Conservation (phyloP, 2,797 vertebrate species). For the Galagoides demidoff region DNA sequence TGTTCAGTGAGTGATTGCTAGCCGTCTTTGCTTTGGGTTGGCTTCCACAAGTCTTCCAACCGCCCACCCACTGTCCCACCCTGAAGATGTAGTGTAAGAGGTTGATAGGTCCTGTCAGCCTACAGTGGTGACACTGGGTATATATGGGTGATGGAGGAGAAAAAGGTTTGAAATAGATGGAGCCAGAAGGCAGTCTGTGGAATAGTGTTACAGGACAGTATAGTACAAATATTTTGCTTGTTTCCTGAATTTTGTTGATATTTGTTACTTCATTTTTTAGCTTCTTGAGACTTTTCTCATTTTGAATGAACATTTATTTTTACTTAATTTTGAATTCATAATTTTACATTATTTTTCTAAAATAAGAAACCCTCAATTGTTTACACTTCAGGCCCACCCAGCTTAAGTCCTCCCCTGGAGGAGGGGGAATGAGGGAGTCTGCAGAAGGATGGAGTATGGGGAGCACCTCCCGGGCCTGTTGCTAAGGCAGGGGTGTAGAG, state of each 20-base stretch:
- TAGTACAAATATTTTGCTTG: not conserved
- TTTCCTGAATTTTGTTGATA: not conserved
- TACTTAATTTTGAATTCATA: slow-evolving; percentile 9
- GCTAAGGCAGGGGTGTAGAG: not conserved
- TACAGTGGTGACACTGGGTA: not conserved
- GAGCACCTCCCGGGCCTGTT: accelerated
- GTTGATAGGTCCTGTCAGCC: not conserved
- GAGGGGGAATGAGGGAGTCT: not conserved
- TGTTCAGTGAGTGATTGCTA: not conserved
- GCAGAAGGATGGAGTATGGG: not conserved
- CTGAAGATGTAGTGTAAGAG: not conserved
- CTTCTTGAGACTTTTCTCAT: not conserved
- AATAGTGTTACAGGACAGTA: not conserved
- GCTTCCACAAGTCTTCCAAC: not conserved
- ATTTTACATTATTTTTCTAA: slow-evolving; percentile 33
- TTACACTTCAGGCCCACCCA: not conserved
- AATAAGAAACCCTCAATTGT: not conserved
- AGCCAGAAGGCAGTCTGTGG: not conserved
- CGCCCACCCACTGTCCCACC: not conserved
- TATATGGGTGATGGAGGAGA: not conserved
- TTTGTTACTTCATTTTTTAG: not conserved
- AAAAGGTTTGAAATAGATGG: not conserved
- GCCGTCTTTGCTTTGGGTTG: not conserved
- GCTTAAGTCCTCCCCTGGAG: not conserved
- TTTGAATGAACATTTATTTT: slow-evolving; percentile 26